Conservation (phyloP, 92 coral and sea anemone genomes). For the Parazoanthus darwini region DNA sequence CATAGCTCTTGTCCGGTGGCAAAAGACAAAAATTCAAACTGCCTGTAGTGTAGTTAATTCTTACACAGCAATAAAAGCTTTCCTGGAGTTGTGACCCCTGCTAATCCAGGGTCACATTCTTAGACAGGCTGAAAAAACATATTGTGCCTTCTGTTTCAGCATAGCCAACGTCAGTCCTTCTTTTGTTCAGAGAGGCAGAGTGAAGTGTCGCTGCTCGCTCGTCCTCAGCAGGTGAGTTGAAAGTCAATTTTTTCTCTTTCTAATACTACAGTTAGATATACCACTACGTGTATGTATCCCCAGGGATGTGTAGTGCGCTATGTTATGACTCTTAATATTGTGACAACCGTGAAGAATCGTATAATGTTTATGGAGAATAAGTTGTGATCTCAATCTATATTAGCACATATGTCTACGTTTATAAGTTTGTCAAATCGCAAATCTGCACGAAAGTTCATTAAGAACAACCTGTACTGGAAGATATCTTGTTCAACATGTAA, state of each 20-base stretch:
- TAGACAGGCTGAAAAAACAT: constrained; percentile 16
- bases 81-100: not conserved
- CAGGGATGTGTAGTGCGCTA: not conserved
- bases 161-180: not conserved
- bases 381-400: not conserved
- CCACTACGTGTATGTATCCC: not conserved
- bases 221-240: not conserved
- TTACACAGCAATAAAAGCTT: not conserved
- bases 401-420: not conserved
- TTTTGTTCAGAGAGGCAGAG: constrained; percentile 3
- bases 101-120: constrained; percentile 15
- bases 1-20: not conserved
- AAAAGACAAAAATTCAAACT: too few relatives aligned
- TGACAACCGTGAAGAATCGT: not conserved
- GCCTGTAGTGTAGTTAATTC: not conserved
- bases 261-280: not conserved
- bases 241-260: not conserved
- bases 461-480: not conserved
- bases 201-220: not conserved
- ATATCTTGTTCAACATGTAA: not conserved
- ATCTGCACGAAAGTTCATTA: not conserved
- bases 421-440: not conserved
- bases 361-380: not conserved
- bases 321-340: not conserved
- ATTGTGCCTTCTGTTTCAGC: not conserved